These are phyloP conservation scores for Ectemnius lituratus DNA, from an alignment of 2,888 invertebrate genomes.

Conservation along the genomic window DNA sequence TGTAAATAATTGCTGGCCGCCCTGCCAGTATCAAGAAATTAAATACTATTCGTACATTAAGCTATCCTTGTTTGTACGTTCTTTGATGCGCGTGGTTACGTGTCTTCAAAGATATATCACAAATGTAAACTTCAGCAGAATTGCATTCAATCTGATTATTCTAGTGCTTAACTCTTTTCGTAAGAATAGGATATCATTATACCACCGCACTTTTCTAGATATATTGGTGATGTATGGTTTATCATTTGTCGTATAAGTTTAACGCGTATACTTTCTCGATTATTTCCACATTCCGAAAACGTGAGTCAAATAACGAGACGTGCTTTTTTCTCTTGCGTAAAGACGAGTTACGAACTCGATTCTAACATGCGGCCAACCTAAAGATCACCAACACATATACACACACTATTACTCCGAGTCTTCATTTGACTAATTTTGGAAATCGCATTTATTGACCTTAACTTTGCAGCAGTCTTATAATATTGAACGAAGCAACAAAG, in stretches of 20 bases:
- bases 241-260: too few species aligned
- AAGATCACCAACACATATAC: neutral
- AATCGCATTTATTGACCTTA: slow-evolving; percentile 43
- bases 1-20: slow-evolving; percentile 68
- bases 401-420: slow-evolving; percentile 2
- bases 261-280: too few species aligned
- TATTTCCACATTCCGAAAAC: too few species aligned
- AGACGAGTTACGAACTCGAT: neutral
- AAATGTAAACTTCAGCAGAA: slow-evolving; percentile 27
- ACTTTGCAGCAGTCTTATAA: slow-evolving; percentile 15
- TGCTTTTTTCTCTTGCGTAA: too few species aligned
- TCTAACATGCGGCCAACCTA: slow-evolving; percentile 10
- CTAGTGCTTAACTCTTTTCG: too few species aligned
- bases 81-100: slow-evolving; percentile 43
- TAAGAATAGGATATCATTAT: too few species aligned
- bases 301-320: too few species aligned
- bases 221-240: too few species aligned
- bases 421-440: slow-evolving; percentile 21
- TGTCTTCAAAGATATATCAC: slow-evolving; percentile 29
- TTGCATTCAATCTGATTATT: slow-evolving; percentile 36
- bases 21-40: slow-evolving; percentile 58
- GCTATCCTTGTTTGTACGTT: slow-evolving; percentile 54
- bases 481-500: slow-evolving; percentile 32
- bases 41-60: slow-evolving; percentile 58
- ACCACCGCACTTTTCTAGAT: too few species aligned